Evolutionary conservation across 2,888 invertebrate species (phyloP).

Genomic region (Heliothis peltigera): DNA sequence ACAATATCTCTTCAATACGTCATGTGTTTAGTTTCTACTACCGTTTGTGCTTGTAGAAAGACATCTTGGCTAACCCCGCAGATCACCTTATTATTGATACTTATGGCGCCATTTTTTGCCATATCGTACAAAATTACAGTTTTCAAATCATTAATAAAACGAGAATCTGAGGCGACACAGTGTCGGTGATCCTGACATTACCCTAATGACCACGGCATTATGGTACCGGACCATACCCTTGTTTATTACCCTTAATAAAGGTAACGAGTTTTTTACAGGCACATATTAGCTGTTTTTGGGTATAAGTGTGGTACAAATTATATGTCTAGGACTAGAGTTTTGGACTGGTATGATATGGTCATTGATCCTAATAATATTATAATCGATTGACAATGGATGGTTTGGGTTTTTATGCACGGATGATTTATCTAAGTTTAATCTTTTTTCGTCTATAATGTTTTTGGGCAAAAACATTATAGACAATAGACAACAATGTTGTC

Average conservation of each 20-base stretch:
- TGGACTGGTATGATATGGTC: slow-evolving; percentile 44
- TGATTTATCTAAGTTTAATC: neutral
- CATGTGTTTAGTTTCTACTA: too few species aligned
- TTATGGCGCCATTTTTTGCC: slow-evolving; percentile 46
- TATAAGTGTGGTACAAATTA: slow-evolving; percentile 74
- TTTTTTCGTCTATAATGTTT: neutral
- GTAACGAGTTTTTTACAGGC: slow-evolving; percentile 82
- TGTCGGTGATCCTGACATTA: slow-evolving; percentile 73
- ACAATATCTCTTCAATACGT: too few species aligned
- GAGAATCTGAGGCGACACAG: slow-evolving; percentile 71
- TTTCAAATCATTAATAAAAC: slow-evolving; percentile 53
- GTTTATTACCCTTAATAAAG: slow-evolving; percentile 85
- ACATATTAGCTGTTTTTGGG: slow-evolving; percentile 68
- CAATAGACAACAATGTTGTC: neutral
- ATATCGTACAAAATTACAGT: slow-evolving; percentile 56
- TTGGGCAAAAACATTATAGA: too few species aligned
- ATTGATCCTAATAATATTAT: slow-evolving; percentile 45
- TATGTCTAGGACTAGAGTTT: slow-evolving; percentile 70
- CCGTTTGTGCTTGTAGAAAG: too few species aligned
- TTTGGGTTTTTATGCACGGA: slow-evolving; percentile 12
- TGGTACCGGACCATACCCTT: slow-evolving; percentile 76
- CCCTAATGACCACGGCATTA: slow-evolving; percentile 81
- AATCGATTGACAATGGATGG: slow-evolving; percentile 61
- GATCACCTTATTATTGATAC: neutral
- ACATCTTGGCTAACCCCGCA: too few species aligned